Conservation (phyloP, 2,797 vertebrate genomes). For the Sardinella longiceps region DNA sequence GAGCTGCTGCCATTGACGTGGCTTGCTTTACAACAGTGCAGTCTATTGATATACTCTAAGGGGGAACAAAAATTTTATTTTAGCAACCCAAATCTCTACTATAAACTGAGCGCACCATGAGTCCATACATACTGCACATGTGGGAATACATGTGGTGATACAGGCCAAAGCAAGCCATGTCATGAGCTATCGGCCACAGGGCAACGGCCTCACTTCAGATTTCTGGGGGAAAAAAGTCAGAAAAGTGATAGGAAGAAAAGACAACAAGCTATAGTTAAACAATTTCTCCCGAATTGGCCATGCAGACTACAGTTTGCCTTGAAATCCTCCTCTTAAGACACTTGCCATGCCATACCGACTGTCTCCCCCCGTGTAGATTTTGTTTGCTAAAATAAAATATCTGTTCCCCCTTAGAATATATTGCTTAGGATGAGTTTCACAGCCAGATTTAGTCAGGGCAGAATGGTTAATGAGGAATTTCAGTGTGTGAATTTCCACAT, state of each 20-base stretch:
- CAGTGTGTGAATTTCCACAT: background rate
- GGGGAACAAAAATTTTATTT: no score
- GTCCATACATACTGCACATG: no score
- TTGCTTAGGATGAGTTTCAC: background rate
- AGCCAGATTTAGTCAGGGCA: background rate
- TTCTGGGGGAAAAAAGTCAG: constrained; percentile 18
- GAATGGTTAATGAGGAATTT: background rate
- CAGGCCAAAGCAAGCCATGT: no score
- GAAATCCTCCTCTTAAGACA: background rate
- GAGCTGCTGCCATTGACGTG: background rate
- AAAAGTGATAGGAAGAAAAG: background rate
- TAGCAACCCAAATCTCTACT: no score
- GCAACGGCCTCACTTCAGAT: background rate
- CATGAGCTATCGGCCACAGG: background rate
- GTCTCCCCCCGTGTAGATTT: background rate
- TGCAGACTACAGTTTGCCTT: background rate
- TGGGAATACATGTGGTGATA: no score
- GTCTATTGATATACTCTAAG: background rate
- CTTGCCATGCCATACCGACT: background rate
- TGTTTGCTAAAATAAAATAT: background rate
- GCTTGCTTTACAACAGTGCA: background rate
- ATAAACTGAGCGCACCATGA: no score
- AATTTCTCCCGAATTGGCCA: background rate
- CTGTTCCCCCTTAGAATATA: background rate
- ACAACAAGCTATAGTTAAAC: background rate